These are phyloP conservation scores for Anabas testudineus DNA, from an alignment of 2,797 vertebrate genomes.

Conservation along the genomic window DNA sequence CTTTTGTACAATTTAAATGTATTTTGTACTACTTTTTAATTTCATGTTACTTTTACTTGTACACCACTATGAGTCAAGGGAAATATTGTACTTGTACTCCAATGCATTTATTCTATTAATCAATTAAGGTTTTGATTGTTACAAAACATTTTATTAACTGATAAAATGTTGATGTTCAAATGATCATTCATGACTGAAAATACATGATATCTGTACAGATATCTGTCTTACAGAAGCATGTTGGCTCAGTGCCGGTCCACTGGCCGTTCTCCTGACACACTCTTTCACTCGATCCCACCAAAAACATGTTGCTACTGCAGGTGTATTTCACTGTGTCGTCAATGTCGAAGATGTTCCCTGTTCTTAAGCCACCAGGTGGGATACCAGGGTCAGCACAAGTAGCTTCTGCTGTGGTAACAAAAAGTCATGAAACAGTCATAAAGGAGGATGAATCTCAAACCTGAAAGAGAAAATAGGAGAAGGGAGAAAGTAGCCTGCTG, in stretches of 20 bases:
- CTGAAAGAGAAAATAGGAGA: neutral
- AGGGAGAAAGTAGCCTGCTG: neutral
- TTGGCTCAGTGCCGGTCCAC: conserved; percentile 75
- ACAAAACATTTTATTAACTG: too few species aligned
- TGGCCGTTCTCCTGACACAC: conserved; percentile 66
- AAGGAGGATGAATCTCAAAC: neutral
- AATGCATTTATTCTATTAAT: too few species aligned
- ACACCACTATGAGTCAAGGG: too few species aligned
- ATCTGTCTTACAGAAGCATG: conserved; percentile 77
- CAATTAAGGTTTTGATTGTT: too few species aligned
- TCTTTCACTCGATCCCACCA: conserved; percentile 71
- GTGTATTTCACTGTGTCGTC: conserved; percentile 68
- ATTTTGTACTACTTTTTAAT: too few species aligned
- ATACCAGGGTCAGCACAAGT: conserved; percentile 75
- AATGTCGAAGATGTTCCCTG: conserved; percentile 56
- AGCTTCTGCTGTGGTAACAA: conserved; percentile 43
- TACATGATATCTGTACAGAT: too few species aligned
- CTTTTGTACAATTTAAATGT: too few species aligned
- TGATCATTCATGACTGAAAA: too few species aligned
- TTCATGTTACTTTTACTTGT: too few species aligned
- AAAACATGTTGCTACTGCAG: conserved; percentile 55
- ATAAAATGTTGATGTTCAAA: too few species aligned
- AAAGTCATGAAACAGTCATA: neutral
- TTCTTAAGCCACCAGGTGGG: conserved; percentile 70
- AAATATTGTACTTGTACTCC: too few species aligned